These are phyloP conservation scores for Oopsacas minuta DNA, from an alignment of 37 sponge, comb jelly and placozoan genomes.

Conservation along the genomic window DNA sequence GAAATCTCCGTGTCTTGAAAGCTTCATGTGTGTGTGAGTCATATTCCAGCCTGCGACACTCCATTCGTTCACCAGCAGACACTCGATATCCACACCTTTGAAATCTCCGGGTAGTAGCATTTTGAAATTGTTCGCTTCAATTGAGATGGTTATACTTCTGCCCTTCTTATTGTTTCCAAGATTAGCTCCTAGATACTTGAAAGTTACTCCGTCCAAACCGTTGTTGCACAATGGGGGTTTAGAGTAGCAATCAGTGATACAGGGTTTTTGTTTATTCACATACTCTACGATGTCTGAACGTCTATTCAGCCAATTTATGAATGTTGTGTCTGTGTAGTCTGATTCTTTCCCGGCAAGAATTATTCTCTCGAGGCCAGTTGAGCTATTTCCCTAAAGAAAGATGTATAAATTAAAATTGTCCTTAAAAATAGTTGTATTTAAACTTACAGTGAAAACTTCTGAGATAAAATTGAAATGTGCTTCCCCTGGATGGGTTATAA, in stretches of 20 bases:
- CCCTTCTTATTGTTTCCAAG: slow-evolving; percentile 12
- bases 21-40: not conserved
- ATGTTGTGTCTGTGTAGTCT: slow-evolving; percentile 5
- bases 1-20: not conserved
- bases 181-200: not conserved
- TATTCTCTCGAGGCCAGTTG: not conserved
- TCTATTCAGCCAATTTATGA: not conserved
- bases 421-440: not conserved
- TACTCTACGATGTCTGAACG: slow-evolving; percentile 14
- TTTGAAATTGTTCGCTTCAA: slow-evolving; percentile 1
- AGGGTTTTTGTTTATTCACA: not conserved
- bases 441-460: slow-evolving; percentile 7
- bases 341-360: not conserved
- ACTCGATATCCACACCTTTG: not conserved
- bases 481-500: not conserved
- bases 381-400: not conserved
- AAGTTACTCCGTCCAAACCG: not conserved
- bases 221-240: slow-evolving; percentile 6
- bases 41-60: not conserved
- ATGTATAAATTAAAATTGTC: not conserved
- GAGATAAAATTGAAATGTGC: slow-evolving; percentile 1
- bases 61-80: not conserved
- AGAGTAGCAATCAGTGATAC: slow-evolving; percentile 1
- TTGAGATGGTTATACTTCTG: not conserved
- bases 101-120: not conserved